These are phyloP conservation scores for Eira barbara DNA, from an alignment of 2,113 vertebrate genomes.

Conservation along the genomic window DNA sequence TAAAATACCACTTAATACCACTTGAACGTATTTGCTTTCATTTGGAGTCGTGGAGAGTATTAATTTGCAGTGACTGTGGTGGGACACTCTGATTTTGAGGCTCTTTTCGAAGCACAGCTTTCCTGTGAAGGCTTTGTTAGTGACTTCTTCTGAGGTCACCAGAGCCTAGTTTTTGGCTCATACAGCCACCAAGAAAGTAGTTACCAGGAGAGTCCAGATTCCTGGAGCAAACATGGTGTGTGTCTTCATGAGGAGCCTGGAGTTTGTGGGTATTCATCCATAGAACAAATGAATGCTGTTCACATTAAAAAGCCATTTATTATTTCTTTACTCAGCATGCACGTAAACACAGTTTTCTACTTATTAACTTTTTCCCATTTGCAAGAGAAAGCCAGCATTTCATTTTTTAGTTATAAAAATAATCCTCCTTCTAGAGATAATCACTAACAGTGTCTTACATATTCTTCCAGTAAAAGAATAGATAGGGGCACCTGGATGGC, in stretches of 20 bases:
- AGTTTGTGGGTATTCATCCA: neutral
- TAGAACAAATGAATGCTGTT: neutral
- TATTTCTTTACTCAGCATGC: neutral
- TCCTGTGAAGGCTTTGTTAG: neutral
- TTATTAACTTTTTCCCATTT: neutral
- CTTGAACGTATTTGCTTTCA: conserved; percentile 23
- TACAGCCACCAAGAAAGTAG: neutral
- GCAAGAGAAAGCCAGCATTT: neutral
- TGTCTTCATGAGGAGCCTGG: neutral
- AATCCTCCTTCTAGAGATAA: too few relatives aligned
- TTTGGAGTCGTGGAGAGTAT: conserved; percentile 29
- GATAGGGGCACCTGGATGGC: too few relatives aligned
- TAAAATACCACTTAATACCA: conserved; percentile 60
- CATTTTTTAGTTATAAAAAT: too few relatives aligned
- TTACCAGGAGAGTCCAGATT: neutral
- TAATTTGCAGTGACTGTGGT: neutral
- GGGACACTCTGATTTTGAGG: neutral
- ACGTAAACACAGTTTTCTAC: neutral
- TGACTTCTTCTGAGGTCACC: neutral
- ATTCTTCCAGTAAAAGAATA: too few relatives aligned
- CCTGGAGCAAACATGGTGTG: neutral
- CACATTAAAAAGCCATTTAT: conserved; percentile 28
- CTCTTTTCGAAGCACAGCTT: neutral
- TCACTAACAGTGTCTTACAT: too few relatives aligned
- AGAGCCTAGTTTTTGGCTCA: neutral